Evolutionary conservation across 1,140 invertebrate genomes (phyloP).

Genomic region (Paraescarpia echinospica): DNA sequence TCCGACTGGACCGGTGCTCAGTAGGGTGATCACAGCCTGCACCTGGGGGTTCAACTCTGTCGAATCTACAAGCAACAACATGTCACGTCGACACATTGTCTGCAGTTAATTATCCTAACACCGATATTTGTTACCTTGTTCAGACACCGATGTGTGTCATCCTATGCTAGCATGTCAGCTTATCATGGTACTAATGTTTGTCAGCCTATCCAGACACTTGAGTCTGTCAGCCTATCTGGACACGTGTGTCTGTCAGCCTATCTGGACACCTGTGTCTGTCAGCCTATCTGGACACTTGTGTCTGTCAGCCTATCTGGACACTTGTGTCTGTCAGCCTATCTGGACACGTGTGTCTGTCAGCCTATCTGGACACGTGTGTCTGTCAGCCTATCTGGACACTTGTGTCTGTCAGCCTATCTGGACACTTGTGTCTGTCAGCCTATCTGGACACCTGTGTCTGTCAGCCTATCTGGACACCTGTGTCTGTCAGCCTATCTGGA

Average conservation of each 20-base stretch:
- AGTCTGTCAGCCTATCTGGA: neutral
- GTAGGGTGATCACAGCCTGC: conserved; percentile 33
- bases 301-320: too few species aligned
- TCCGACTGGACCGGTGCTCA: conserved; percentile 40
- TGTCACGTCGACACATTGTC: neutral
- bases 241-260: too few species aligned
- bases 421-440: neutral
- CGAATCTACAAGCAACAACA: neutral
- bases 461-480: neutral
- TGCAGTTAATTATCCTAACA: neutral
- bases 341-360: too few species aligned
- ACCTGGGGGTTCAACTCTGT: conserved; percentile 31
- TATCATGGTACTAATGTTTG: too few species aligned
- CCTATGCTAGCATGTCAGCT: too few species aligned
- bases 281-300: too few species aligned
- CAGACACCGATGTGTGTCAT: too few species aligned
- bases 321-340: too few species aligned
- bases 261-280: too few species aligned
- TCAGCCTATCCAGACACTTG: neutral
- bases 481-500: neutral
- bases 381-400: too few species aligned
- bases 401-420: neutral
- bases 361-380: too few species aligned
- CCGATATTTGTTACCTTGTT: neutral
- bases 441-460: too few species aligned